A percentile compares a stretch with the other conserved stretches of the same genome.
Conservation (phyloP, 1,140 invertebrate genomes). For the Aphelenchoides avenae region DNA sequence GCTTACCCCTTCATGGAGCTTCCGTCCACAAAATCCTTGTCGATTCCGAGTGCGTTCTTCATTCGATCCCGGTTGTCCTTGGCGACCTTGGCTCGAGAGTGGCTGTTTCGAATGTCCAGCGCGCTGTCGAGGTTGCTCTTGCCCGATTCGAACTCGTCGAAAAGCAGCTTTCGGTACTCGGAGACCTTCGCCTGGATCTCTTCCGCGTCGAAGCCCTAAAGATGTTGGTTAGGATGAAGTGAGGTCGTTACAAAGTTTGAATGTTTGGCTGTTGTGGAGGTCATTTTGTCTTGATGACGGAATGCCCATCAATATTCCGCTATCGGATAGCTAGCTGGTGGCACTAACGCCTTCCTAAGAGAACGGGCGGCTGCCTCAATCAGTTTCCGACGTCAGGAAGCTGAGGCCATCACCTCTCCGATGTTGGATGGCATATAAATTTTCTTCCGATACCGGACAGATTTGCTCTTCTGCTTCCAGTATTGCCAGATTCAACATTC, state of each 20-base stretch:
- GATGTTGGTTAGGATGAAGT: not conserved
- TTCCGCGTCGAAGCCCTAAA: slow-evolving; percentile 69
- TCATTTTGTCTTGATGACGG: no score
- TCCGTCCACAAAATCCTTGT: slow-evolving; percentile 52
- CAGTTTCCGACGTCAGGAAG: no score
- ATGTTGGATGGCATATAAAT: no score
- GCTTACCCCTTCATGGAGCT: slow-evolving; percentile 30
- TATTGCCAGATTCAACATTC: no score
- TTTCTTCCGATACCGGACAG: no score
- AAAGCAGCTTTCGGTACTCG: slow-evolving; percentile 74
- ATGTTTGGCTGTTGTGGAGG: no score
- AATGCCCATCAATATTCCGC: no score
- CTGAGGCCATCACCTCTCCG: no score
- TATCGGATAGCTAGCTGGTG: no score
- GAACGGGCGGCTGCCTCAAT: no score
- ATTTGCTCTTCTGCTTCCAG: slow-evolving; percentile 10
- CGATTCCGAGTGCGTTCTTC: slow-evolving; percentile 49
- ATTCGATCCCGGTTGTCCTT: slow-evolving; percentile 45
- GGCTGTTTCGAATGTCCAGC: slow-evolving; percentile 42
- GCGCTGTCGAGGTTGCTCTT: slow-evolving; percentile 57
- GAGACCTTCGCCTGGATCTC: slow-evolving; percentile 76
- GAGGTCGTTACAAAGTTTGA: no score
- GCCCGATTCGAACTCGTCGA: slow-evolving; percentile 66
- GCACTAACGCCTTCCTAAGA: no score
- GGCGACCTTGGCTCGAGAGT: slow-evolving; percentile 43